phyloP scores from a whole-genome alignment of 92 coral and sea anemone genomes.

The Phenganax marumi region DNA sequence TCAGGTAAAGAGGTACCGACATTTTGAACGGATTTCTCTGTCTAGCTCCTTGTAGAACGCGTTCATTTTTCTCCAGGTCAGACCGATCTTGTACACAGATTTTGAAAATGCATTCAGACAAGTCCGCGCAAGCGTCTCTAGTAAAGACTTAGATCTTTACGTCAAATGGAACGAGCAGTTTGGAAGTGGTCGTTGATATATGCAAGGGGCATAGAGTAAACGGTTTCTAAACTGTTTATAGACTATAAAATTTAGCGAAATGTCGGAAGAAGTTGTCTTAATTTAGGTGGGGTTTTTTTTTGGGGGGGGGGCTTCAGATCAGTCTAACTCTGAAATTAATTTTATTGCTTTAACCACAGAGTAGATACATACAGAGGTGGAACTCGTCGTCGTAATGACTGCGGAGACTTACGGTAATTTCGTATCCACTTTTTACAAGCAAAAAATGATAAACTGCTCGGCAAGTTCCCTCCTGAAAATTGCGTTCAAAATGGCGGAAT shows the following conservation, averaged over 20 bases:
- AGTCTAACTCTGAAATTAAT: neutral
- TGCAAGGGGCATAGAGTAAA: too few species aligned
- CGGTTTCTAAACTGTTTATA: too few species aligned
- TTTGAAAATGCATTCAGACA: conserved; percentile 87
- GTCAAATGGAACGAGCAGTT: conserved; percentile 81
- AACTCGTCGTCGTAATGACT: too few species aligned
- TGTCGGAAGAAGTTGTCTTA: neutral
- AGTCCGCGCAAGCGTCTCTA: conserved; percentile 97
- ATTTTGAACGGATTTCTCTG: neutral
- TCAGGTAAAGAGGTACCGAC: conserved; percentile 57
- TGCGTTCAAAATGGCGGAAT: too few species aligned
- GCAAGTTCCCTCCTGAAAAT: too few species aligned
- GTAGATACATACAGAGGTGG: too few species aligned
- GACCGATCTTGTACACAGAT: conserved; percentile 75
- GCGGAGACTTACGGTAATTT: too few species aligned
- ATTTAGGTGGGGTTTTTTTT: neutral
- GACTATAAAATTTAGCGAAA: neutral
- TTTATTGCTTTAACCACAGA: too few species aligned
- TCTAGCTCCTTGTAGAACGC: neutral
- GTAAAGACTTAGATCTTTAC: conserved; percentile 75
- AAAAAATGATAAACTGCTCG: too few species aligned
- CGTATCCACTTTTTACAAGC: too few species aligned
- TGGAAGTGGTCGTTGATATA: conserved; percentile 70
- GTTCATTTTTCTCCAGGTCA: conserved; percentile 61
- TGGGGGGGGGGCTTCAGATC: neutral